Percentiles rank a stretch among this genome's conserved stretches.
phyloP scores from a whole-genome alignment of 2,888 invertebrate genomes.

The Caenorhabditis sulstoni region DNA sequence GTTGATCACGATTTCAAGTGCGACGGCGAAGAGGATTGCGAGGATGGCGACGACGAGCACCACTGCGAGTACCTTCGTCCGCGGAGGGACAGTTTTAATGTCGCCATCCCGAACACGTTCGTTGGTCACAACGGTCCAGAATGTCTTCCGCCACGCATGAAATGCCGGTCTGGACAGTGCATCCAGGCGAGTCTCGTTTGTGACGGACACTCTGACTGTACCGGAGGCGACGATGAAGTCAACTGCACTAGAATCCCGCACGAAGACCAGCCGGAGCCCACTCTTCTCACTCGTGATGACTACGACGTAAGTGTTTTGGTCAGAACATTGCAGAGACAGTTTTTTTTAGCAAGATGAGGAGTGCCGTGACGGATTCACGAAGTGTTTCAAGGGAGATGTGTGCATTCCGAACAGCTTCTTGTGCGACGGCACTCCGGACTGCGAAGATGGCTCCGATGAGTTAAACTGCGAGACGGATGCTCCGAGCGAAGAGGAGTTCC shows the following conservation, averaged over 20 bases:
- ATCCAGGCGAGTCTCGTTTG: slow-evolving; percentile 55
- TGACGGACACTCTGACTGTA: slow-evolving; percentile 64
- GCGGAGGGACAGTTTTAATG: too few relatives aligned
- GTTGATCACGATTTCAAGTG: slow-evolving; percentile 62
- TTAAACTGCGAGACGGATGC: slow-evolving; percentile 16
- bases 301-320: slow-evolving; percentile 13
- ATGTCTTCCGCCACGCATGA: slow-evolving; percentile 43
- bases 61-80: slow-evolving; percentile 19
- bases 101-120: slow-evolving; percentile 11
- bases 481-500: slow-evolving; percentile 26
- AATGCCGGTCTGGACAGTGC: slow-evolving; percentile 65
- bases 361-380: slow-evolving; percentile 21
- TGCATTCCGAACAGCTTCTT: slow-evolving; percentile 67
- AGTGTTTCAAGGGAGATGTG: slow-evolving; percentile 46
- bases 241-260: slow-evolving; percentile 34
- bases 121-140: slow-evolving; percentile 23
- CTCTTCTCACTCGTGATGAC: slow-evolving; percentile 19
- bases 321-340: too few relatives aligned
- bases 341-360: slow-evolving; percentile 5
- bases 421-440: slow-evolving; percentile 68
- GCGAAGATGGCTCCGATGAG: slow-evolving; percentile 69
- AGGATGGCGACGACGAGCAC: slow-evolving; percentile 67
- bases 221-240: slow-evolving; percentile 65
- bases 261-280: slow-evolving; percentile 5
- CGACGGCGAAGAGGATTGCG: slow-evolving; percentile 65